Base-by-base conservation (phyloP, 2,888 invertebrate species). In the Adineta ricciae region DNA sequence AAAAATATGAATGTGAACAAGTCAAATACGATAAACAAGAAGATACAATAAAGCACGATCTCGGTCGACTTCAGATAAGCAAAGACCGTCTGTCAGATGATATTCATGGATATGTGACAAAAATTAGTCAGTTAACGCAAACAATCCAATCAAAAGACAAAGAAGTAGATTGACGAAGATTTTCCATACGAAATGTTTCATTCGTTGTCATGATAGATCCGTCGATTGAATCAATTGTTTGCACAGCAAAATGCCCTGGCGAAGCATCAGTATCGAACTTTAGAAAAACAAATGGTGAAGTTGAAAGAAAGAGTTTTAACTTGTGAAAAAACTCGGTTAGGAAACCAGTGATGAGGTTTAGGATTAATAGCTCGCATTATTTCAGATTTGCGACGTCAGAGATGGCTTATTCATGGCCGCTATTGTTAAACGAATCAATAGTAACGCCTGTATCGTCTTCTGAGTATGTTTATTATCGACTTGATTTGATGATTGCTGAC, bases 71-170 rank as follows among this genome's bases (percentile, higher is more conserved):
- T n/a, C 24, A 38, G 14, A 41, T n/a, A 78, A 41, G 9, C 21
- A 78, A 78, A 41, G 41, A 78, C 24, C 78, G 78, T 78, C 41
- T 78, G 24, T 41, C 41, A 24, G 78, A 78, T 78, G 8, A 78
- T 24, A 78, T 41, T 78, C 38, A 78, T 24, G 24, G 9, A n/a
- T 41, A 38, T 78, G 1, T 24, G 11, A 38, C 38, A 14, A 78
- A 78, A 78, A 78, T 78, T 2, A 78, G n/a, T 78, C 24, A 78
- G n/a, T 41, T 78, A 41, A 78, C 38, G n/a, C 78, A 78, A 78
- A 11, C 14, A n/a, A 41, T 78, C n/a, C 78, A 78, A 78, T 21
- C 24, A 19, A 78, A 78, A 41, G 41, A 78, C n/a, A 78, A 78
- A 78, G 78, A 78, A 78, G 78, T 78, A 1, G 3, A 19, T 32